Base-by-base conservation (phyloP, 2,797 vertebrate genomes). In the Margarornis squamiger region DNA sequence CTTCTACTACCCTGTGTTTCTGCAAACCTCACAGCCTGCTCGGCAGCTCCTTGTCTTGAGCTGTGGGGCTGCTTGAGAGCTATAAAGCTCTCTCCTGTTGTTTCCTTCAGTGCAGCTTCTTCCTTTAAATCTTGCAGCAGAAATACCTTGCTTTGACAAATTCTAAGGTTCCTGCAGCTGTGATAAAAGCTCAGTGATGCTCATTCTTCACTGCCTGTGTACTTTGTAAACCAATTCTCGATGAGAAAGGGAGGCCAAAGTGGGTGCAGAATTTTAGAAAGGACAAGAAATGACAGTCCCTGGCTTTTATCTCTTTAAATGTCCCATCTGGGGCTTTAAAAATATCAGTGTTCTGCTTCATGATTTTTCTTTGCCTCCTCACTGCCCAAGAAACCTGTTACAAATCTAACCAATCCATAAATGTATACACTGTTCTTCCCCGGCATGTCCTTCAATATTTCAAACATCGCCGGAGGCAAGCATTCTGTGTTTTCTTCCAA, bases 101-200 rank as follows among this genome's bases (percentile, higher is more conserved):
- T 86, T 91, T 68, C 72, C 58, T 78, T 77, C 72, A 20, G 32
- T 55, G 55, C 87, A 85, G 49, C 57, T 76, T 91, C 74, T 85
- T 93, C 41, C 72, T 91, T 93, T 89, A 93, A 94, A 91, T 93
- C 91, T 92, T 80, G 34, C 38, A 38, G 79, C 87, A 93, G 81
- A 94, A 77, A 92, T 88, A 84, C 61, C 36, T 12, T 29, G 32
- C 82, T 94, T 94, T 93, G 87, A 82, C 72, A 94, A 86, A 92
- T 77, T 46, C 70, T 18, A 86, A 76, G 66, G 13, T 88, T 96
- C 92, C 76, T 78, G 41, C 75, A 81, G 61, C 89, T 74, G 91
- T 86, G 82, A 87, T 90, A 58, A 86, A 94, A 58, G 54, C 72
- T 90, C 72, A 43, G 75, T 24, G 67, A 59, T 87, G 68, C 63